phyloP scores from a whole-genome alignment of 2,888 invertebrate genomes.

The Heliconius aoede region DNA sequence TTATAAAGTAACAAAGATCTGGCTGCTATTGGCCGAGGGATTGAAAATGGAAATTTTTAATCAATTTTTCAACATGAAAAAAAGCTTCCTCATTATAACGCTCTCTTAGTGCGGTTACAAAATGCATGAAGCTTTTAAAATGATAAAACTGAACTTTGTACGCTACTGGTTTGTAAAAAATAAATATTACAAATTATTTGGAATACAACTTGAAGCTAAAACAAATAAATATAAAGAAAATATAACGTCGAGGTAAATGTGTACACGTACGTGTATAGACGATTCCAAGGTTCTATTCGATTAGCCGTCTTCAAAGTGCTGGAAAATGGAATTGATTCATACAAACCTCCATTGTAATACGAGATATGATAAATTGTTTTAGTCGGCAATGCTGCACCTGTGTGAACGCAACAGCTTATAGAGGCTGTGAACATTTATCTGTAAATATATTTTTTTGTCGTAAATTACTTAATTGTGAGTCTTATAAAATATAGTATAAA shows the following conservation, averaged over 20 bases:
- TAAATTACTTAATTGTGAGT: too few relatives aligned
- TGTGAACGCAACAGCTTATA: too few relatives aligned
- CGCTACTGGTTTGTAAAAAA: slow-evolving; percentile 12
- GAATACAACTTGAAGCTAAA: too few relatives aligned
- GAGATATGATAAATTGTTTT: slow-evolving; percentile 22
- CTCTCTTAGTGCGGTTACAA: slow-evolving; percentile 23
- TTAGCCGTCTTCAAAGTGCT: slow-evolving; percentile 18
- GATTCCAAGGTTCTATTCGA: too few relatives aligned
- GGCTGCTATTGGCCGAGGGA: too few relatives aligned
- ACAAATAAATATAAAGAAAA: not conserved
- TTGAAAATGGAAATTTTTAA: too few relatives aligned
- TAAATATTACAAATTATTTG: too few relatives aligned
- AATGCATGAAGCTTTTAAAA: slow-evolving; percentile 27
- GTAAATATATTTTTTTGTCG: too few relatives aligned
- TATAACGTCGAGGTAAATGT: not conserved
- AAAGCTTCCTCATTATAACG: slow-evolving; percentile 7
- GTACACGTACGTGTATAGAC: not conserved
- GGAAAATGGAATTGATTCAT: slow-evolving; percentile 27
- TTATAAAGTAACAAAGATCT: too few relatives aligned
- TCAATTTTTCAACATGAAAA: too few relatives aligned
- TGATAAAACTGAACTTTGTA: slow-evolving; percentile 26
- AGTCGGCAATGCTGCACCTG: slow-evolving; percentile 16
- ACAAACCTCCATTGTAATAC: slow-evolving; percentile 16
- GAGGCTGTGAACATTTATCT: too few relatives aligned
- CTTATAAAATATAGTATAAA: too few relatives aligned